phyloP scores from a whole-genome alignment of 1,140 invertebrate species.

The Megalonaias nervosa region DNA sequence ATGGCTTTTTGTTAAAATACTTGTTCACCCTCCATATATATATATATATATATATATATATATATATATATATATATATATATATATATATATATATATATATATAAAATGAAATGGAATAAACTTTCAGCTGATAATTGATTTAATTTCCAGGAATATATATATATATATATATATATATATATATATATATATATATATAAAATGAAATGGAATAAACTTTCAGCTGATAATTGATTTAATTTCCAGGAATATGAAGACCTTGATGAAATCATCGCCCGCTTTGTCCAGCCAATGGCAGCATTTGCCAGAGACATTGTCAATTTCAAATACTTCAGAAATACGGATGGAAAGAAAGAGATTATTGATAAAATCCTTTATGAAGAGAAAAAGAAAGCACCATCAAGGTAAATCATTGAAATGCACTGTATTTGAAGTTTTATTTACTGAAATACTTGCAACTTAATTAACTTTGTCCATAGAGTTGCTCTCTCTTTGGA shows the following conservation, averaged over 20 bases:
- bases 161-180: too few relatives aligned
- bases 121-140: background rate
- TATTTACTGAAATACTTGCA: too few relatives aligned
- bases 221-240: background rate
- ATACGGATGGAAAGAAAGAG: conserved; percentile 79
- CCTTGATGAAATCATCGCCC: conserved; percentile 98
- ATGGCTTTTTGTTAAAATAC: background rate
- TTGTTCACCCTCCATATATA: background rate
- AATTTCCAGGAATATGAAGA: conserved; percentile 90
- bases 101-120: too few relatives aligned
- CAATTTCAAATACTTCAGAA: conserved; percentile 91
- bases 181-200: too few relatives aligned
- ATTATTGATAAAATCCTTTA: conserved; percentile 89
- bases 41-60: background rate
- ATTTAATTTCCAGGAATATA: conserved; percentile 75
- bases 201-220: background rate
- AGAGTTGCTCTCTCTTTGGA: too few relatives aligned
- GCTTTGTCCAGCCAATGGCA: conserved; percentile 97
- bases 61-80: too few relatives aligned
- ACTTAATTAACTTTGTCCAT: too few relatives aligned
- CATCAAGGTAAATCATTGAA: conserved; percentile 52
- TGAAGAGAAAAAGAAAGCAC: conserved; percentile 69
- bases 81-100: too few relatives aligned
- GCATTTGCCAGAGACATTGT: conserved; percentile 90
- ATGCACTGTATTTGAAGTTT: too few relatives aligned